Percentiles rank a stretch among this genome's conserved stretches.
Evolutionary conservation across 2,797 vertebrate species (phyloP).

Genomic region (Muraenolepis orangiensis): DNA sequence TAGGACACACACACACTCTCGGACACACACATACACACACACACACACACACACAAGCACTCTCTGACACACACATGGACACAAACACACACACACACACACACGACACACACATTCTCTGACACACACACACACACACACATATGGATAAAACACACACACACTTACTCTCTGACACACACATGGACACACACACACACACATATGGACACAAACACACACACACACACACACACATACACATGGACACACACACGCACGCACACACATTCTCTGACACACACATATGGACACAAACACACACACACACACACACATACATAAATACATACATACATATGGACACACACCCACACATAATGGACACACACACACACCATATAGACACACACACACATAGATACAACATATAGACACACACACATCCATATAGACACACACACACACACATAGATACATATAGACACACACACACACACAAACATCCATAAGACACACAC

Average conservation of each 20-base stretch:
- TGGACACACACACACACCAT: too few relatives aligned
- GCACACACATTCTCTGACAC: neutral
- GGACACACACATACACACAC: too few relatives aligned
- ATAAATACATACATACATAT: neutral
- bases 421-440: neutral
- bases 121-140: slow-evolving; percentile 10
- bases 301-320: slow-evolving; percentile 13
- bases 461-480: slow-evolving; percentile 13
- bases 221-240: slow-evolving; percentile 10
- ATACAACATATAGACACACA: too few relatives aligned
- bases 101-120: too few relatives aligned
- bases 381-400: slow-evolving; percentile 9
- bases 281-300: slow-evolving; percentile 33
- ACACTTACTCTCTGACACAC: too few relatives aligned
- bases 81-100: too few relatives aligned
- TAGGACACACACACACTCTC: too few relatives aligned
- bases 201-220: too few relatives aligned
- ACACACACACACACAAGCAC: slow-evolving; percentile 2
- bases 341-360: too few relatives aligned
- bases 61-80: too few relatives aligned
- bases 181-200: slow-evolving; percentile 14
- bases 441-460: slow-evolving; percentile 31
- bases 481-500: too few relatives aligned
- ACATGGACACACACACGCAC: slow-evolving; percentile 16
- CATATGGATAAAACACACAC: slow-evolving; percentile 15